These are phyloP conservation scores for Dendrophyllia cribrosa DNA, from an alignment of 64 coral and sea anemone species.

Conservation along the genomic window DNA sequence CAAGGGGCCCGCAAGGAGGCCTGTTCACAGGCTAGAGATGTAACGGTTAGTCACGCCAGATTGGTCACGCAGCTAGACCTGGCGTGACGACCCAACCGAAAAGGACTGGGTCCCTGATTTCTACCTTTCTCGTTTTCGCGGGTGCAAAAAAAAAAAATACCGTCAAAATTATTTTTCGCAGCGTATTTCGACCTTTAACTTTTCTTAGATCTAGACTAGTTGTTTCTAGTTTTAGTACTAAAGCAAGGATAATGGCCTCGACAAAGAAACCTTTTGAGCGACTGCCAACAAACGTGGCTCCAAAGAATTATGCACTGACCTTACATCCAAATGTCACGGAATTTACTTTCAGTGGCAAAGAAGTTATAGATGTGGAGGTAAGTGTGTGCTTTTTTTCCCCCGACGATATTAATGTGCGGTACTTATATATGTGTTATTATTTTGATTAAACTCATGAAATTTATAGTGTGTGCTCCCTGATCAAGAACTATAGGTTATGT, in stretches of 20 bases:
- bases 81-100: not conserved
- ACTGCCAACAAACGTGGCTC: slow-evolving; percentile 68
- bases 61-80: too few species aligned
- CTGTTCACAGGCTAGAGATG: too few species aligned
- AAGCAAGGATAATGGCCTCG: not conserved
- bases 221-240: not conserved
- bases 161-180: not conserved
- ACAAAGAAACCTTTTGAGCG: slow-evolving; percentile 1
- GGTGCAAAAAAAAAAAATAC: too few species aligned
- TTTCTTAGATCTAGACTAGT: not conserved
- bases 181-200: not conserved
- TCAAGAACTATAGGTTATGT: too few species aligned
- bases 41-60: too few species aligned
- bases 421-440: too few species aligned
- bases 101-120: not conserved
- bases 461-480: too few species aligned
- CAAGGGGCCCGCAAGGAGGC: too few species aligned
- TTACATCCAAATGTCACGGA: slow-evolving; percentile 86
- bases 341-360: slow-evolving; percentile 88
- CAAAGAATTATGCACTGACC: slow-evolving; percentile 84
- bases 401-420: too few species aligned
- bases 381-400: not conserved
- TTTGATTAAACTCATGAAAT: too few species aligned
- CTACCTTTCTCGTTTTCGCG: too few species aligned
- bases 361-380: slow-evolving; percentile 95